phyloP scores from a whole-genome alignment of 2,888 invertebrate species.

The Parascotia fuliginaria region DNA sequence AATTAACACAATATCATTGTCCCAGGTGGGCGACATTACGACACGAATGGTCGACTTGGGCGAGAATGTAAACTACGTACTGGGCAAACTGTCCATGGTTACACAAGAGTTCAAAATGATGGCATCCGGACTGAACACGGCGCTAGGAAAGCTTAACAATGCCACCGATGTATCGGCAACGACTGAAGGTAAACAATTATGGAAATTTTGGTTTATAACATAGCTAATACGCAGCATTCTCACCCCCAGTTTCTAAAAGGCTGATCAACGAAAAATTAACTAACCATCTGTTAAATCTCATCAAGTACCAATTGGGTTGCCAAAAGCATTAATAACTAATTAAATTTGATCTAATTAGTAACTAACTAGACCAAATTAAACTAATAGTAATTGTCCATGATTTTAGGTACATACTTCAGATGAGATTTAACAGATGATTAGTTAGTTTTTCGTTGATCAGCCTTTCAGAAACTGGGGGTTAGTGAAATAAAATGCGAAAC shows the following conservation, averaged over 20 bases:
- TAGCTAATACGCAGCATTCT: background rate
- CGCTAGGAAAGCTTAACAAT: slow-evolving; percentile 89
- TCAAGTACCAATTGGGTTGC: no score
- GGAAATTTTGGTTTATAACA: background rate
- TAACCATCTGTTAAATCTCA: no score
- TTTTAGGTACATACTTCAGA: no score
- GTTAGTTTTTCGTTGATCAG: no score
- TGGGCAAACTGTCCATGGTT: slow-evolving; percentile 92
- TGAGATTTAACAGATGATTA: no score
- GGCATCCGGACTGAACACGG: slow-evolving; percentile 90
- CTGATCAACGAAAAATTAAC: no score
- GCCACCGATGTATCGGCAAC: slow-evolving; percentile 51
- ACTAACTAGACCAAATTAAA: no score
- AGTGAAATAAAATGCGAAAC: no score
- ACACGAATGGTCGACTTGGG: slow-evolving; percentile 91
- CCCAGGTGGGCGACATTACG: slow-evolving; percentile 90
- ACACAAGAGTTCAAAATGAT: slow-evolving; percentile 94
- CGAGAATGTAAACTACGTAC: slow-evolving; percentile 92
- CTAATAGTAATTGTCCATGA: no score
- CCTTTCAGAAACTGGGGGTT: no score
- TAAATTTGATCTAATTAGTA: no score
- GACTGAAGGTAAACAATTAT: slow-evolving; percentile 43
- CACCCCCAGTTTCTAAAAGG: background rate
- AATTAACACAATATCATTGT: slow-evolving; percentile 31
- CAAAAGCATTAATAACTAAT: no score